Evolutionary conservation across 2,113 vertebrate genomes (phyloP).

Genomic region (Bambusicola thoracicus): DNA sequence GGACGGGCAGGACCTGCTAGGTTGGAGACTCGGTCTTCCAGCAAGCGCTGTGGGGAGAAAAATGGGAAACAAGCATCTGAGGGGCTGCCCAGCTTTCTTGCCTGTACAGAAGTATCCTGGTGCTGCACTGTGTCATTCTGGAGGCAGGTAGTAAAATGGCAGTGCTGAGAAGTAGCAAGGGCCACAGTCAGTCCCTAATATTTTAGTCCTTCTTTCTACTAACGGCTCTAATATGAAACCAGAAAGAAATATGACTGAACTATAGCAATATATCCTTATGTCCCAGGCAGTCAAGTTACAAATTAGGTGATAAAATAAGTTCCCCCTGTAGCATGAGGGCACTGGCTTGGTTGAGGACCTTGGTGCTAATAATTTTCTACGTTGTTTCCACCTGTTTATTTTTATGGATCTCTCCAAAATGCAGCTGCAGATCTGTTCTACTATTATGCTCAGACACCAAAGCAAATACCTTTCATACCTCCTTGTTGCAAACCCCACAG

Average conservation of each 20-base stretch:
- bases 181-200: background rate
- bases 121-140: background rate
- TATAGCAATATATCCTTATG: background rate
- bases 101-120: background rate
- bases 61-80: background rate
- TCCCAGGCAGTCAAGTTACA: slow-evolving; percentile 9
- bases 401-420: slow-evolving; percentile 26
- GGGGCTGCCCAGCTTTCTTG: background rate
- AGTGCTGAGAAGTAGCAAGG: background rate
- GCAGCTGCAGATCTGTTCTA: background rate
- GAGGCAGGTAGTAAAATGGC: background rate
- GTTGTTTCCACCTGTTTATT: background rate
- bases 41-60: background rate
- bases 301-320: slow-evolving; percentile 46
- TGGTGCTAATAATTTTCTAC: slow-evolving; percentile 30
- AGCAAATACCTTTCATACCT: slow-evolving; percentile 33
- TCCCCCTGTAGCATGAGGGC: background rate
- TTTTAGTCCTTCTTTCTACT: background rate
- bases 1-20: background rate
- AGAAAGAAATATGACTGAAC: slow-evolving; percentile 12
- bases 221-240: background rate
- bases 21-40: background rate
- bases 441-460: background rate
- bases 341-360: background rate
- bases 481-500: background rate